Conservation (phyloP, 2,113 vertebrate species). For the Ciconia stormi region DNA sequence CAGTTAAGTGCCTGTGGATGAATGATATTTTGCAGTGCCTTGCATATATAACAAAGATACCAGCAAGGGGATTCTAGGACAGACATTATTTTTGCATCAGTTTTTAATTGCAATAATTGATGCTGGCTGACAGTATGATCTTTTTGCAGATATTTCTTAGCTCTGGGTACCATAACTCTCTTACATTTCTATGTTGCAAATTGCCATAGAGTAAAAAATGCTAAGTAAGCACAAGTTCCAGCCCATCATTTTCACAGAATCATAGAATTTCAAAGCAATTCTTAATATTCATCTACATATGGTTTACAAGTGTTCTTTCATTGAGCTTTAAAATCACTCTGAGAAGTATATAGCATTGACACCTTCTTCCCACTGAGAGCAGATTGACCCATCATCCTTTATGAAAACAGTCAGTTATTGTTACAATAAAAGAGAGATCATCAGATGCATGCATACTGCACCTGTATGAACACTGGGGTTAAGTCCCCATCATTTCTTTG, state of each 20-base stretch:
- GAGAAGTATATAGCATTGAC: background rate
- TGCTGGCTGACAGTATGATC: background rate
- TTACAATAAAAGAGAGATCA: background rate
- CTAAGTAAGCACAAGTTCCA: background rate
- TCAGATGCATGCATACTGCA: rapidly evolving
- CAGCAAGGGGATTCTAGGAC: background rate
- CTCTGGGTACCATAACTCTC: background rate
- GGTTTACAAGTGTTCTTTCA: background rate
- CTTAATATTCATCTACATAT: background rate
- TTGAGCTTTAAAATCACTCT: background rate
- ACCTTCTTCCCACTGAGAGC: background rate
- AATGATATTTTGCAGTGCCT: background rate
- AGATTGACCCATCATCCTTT: background rate
- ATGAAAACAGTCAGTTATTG: background rate
- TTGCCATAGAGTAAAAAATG: background rate
- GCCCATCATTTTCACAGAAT: background rate
- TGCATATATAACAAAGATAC: background rate
- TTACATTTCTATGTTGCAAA: background rate
- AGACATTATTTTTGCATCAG: background rate
- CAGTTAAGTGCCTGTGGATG: background rate
- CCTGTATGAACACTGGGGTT: rapidly evolving
- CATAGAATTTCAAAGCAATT: background rate
- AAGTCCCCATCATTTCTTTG: background rate
- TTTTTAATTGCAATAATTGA: conserved; percentile 6
- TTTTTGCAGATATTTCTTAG: background rate